These are phyloP conservation scores for Callorhinus ursinus DNA, from an alignment of 2,113 vertebrate species.

Conservation along the genomic window DNA sequence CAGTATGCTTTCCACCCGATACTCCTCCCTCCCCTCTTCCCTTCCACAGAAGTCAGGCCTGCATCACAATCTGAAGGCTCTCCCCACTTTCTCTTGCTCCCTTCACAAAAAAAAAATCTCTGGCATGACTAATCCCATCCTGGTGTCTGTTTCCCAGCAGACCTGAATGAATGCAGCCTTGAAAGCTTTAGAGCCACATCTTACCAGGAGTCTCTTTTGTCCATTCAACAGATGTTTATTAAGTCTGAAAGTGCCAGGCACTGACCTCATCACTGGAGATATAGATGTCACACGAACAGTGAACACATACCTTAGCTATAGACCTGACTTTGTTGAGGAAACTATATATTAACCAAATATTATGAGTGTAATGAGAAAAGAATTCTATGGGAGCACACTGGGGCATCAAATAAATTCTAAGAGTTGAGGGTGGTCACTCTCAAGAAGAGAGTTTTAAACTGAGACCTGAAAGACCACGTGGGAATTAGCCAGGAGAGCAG, in stretches of 20 bases:
- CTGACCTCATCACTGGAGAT: not conserved
- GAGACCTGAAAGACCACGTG: not conserved
- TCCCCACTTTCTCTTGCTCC: not conserved
- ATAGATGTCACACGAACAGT: not conserved
- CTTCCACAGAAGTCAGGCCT: not conserved
- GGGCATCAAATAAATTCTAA: not conserved
- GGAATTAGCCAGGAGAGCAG: not conserved
- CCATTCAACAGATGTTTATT: not conserved
- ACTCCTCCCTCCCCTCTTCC: not conserved
- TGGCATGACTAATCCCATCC: not conserved
- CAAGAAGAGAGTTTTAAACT: not conserved
- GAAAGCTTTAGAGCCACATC: not conserved
- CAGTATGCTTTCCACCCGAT: not conserved
- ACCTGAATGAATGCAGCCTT: not conserved
- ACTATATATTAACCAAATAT: not conserved
- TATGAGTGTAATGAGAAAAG: not conserved
- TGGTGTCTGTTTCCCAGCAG: not conserved
- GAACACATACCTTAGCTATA: not conserved
- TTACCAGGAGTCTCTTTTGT: not conserved
- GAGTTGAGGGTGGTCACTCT: not conserved
- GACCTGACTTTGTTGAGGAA: not conserved
- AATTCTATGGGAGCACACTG: not conserved
- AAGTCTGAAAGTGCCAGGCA: not conserved
- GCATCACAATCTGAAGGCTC: not conserved
- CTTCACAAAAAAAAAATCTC: not conserved